These are phyloP conservation scores for Pseudanteris insignis DNA, from an alignment of 2,888 invertebrate species.

Conservation along the genomic window DNA sequence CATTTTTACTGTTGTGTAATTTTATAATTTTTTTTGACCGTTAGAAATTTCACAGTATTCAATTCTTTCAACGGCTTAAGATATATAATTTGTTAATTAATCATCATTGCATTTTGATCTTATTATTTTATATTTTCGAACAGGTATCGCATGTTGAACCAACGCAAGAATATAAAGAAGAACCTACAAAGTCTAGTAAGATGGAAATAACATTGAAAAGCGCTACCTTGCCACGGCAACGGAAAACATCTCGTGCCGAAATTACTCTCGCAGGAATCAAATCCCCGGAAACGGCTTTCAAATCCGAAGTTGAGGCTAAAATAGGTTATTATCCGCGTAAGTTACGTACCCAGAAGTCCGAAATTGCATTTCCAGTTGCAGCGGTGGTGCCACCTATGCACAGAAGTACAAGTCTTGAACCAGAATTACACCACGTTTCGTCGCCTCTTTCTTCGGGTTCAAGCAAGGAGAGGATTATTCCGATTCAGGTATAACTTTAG, in stretches of 20 bases:
- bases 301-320: slow-evolving; percentile 61
- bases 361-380: slow-evolving; percentile 71
- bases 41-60: slow-evolving; percentile 11
- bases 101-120: no score
- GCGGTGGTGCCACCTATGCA: slow-evolving; percentile 62
- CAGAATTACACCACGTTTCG: slow-evolving; percentile 60
- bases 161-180: slow-evolving; percentile 46
- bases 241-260: slow-evolving; percentile 74
- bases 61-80: background rate
- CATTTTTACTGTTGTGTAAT: no score
- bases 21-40: slow-evolving; percentile 15
- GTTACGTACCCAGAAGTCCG: slow-evolving; percentile 68
- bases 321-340: slow-evolving; percentile 64
- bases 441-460: slow-evolving; percentile 23
- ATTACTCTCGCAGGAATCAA: slow-evolving; percentile 70
- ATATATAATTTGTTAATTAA: no score
- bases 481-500: slow-evolving; percentile 67
- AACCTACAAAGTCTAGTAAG: slow-evolving; percentile 70
- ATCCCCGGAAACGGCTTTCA: slow-evolving; percentile 55
- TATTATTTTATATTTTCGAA: no score
- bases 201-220: slow-evolving; percentile 76
- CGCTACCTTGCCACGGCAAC: slow-evolving; percentile 72
- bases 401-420: slow-evolving; percentile 70
- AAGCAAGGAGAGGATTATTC: slow-evolving; percentile 75
- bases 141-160: slow-evolving; percentile 47